Percentiles rank a stretch among this genome's conserved stretches.
These are phyloP conservation scores for Tarsius wallacei DNA, from an alignment of 2,797 vertebrate genomes.

Conservation along the genomic window DNA sequence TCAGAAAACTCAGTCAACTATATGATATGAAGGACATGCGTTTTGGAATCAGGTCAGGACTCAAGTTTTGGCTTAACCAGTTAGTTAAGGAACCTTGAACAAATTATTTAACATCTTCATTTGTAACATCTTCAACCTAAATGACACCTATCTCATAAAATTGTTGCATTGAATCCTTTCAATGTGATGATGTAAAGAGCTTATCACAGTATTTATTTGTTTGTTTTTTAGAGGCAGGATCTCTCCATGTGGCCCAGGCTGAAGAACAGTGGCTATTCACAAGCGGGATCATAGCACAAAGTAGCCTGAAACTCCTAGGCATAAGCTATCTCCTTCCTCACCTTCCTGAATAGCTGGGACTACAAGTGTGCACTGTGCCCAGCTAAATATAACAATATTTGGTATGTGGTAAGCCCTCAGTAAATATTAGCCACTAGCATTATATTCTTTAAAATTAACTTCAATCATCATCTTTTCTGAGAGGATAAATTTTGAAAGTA, in stretches of 20 bases:
- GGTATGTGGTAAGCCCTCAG: background rate
- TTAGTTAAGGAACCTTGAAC: background rate
- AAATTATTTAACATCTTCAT: constrained; percentile 31
- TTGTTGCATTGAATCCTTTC: background rate
- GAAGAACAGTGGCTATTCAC: background rate
- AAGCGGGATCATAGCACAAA: background rate
- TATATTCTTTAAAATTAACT: background rate
- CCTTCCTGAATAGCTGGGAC: background rate
- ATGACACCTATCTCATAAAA: background rate
- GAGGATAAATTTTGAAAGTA: background rate
- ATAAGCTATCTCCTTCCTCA: background rate
- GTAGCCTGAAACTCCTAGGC: background rate
- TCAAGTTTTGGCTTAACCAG: background rate
- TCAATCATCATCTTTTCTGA: background rate
- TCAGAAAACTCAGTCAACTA: constrained; percentile 18
- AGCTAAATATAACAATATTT: background rate
- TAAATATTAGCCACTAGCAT: background rate
- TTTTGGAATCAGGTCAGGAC: background rate
- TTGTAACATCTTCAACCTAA: background rate
- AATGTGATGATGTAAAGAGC: background rate
- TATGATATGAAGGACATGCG: background rate
- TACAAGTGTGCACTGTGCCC: background rate
- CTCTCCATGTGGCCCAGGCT: background rate
- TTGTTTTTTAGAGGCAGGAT: background rate
- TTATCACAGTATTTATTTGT: background rate